Evolutionary conservation across 2,888 invertebrate genomes (phyloP).

Genomic region (Agonum fuliginosum): DNA sequence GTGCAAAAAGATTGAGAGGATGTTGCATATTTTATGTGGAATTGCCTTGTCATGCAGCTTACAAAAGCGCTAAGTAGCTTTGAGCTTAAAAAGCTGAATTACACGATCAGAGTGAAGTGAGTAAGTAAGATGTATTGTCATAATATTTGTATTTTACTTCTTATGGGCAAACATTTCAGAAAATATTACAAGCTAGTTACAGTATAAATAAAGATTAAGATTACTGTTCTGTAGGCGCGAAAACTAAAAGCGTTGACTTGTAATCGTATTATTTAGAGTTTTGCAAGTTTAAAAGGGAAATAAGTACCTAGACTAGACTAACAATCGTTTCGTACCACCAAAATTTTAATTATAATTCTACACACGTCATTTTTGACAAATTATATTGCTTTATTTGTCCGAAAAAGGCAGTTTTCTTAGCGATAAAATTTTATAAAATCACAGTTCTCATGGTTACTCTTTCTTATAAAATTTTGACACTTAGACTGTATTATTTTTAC

Average conservation of each 20-base stretch:
- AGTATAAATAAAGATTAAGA: neutral
- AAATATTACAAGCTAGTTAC: neutral
- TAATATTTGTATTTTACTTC: neutral
- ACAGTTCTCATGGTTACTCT: too few relatives aligned
- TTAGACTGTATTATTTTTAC: too few relatives aligned
- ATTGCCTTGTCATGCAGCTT: conserved; percentile 19
- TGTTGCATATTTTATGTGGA: conserved; percentile 29
- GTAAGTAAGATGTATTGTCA: conserved; percentile 25
- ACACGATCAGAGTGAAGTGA: neutral
- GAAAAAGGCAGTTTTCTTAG: too few relatives aligned
- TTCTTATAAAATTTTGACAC: too few relatives aligned
- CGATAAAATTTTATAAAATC: too few relatives aligned
- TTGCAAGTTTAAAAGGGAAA: too few relatives aligned
- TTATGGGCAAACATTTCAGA: neutral
- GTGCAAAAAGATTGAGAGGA: conserved; percentile 38
- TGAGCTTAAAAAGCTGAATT: conserved; percentile 10
- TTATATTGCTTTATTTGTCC: too few relatives aligned
- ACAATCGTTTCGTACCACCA: too few relatives aligned
- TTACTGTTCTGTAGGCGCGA: neutral
- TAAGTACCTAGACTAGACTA: too few relatives aligned
- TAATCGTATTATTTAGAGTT: too few relatives aligned
- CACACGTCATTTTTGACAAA: too few relatives aligned
- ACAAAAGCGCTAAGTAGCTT: conserved; percentile 44
- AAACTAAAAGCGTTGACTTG: neutral
- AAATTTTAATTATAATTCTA: too few relatives aligned